phyloP scores from a whole-genome alignment of 2,797 vertebrate genomes.

The Chromobotia macracanthus region DNA sequence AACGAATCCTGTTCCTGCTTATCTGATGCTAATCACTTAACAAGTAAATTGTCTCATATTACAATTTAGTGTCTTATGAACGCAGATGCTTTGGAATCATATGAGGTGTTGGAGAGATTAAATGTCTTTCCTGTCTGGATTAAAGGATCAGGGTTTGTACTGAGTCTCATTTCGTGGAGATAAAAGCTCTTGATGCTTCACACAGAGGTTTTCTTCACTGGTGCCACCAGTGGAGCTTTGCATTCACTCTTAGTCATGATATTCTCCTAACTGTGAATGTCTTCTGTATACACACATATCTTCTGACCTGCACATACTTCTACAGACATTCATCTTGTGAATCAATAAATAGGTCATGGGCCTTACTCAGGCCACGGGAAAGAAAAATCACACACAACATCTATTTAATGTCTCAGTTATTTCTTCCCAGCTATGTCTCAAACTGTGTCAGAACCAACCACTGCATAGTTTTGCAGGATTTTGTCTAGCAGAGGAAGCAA shows the following conservation, averaged over 20 bases:
- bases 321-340: neutral
- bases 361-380: too few relatives aligned
- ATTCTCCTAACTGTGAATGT: neutral
- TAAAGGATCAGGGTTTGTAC: conserved; percentile 21
- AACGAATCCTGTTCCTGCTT: conserved; percentile 53
- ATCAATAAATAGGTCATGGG: neutral
- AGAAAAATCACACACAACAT: neutral
- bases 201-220: conserved; percentile 11
- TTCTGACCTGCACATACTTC: neutral
- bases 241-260: neutral
- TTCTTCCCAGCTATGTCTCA: neutral
- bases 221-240: neutral
- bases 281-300: neutral
- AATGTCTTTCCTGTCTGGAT: conserved; percentile 12
- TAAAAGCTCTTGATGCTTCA: conserved; percentile 22
- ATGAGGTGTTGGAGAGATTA: conserved; percentile 10
- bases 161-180: conserved; percentile 26
- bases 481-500: too few relatives aligned
- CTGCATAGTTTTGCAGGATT: too few relatives aligned
- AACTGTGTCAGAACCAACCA: too few relatives aligned
- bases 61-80: conserved; percentile 35
- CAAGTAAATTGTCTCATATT: conserved; percentile 46
- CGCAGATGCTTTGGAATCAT: neutral
- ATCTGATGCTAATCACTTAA: conserved; percentile 56
- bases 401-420: neutral